Evolutionary conservation across 2,888 invertebrate species (phyloP).

Genomic region (Schizotus pectinicornis): DNA sequence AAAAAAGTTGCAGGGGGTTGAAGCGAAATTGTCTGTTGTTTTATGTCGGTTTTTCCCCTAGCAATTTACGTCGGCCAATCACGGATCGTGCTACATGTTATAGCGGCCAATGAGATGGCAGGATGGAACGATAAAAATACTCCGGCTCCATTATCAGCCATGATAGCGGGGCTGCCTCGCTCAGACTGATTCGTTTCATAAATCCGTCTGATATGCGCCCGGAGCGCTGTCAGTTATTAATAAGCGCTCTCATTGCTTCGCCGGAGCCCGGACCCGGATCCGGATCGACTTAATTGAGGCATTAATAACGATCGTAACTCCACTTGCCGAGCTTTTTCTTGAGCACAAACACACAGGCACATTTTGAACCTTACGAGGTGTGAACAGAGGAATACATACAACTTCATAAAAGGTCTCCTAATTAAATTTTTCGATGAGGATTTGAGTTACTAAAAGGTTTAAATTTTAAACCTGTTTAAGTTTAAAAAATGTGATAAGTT

Average conservation of each 20-base stretch:
- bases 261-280: constrained; percentile 1
- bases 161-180: constrained; percentile 56
- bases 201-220: constrained; percentile 52
- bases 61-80: constrained; percentile 66
- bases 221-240: constrained; percentile 49
- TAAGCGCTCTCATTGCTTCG: constrained; percentile 40
- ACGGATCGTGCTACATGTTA: constrained; percentile 38
- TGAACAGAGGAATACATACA: too few relatives aligned
- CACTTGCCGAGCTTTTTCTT: too few relatives aligned
- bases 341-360: too few relatives aligned
- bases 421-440: too few relatives aligned
- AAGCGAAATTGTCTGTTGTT: constrained; percentile 48
- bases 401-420: too few relatives aligned
- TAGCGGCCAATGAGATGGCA: constrained; percentile 56
- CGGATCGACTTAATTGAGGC: constrained; percentile 19
- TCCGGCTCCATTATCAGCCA: constrained; percentile 60
- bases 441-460: too few relatives aligned
- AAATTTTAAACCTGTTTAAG: too few relatives aligned
- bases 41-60: constrained; percentile 57
- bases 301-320: constrained; percentile 14
- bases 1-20: constrained; percentile 17
- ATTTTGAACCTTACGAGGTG: too few relatives aligned
- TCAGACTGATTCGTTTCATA: constrained; percentile 57
- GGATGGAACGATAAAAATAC: constrained; percentile 61
- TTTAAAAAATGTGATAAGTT: too few relatives aligned